A percentile compares a stretch with the other conserved stretches of the same genome.
Evolutionary conservation across 2,888 invertebrate genomes (phyloP).

Genomic region (Gortyna flavago): DNA sequence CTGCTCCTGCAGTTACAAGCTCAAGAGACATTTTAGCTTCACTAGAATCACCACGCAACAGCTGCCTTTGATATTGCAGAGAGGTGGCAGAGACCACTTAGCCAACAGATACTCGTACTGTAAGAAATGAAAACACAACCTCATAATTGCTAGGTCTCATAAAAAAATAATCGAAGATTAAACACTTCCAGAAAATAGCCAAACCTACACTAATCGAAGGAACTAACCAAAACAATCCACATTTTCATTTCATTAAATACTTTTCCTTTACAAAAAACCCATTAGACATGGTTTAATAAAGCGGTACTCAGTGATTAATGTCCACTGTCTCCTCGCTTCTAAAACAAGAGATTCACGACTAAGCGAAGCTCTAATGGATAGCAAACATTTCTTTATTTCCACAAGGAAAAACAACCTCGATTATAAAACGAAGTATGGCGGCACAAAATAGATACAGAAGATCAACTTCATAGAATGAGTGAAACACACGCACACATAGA

Average conservation of each 20-base stretch:
- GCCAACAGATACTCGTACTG: neutral
- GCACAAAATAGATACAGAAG: neutral
- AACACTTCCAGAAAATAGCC: neutral
- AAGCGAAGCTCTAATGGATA: conserved; percentile 59
- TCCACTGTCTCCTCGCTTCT: conserved; percentile 35
- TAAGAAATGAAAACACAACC: no score
- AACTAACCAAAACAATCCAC: conserved; percentile 14
- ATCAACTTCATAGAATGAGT: neutral
- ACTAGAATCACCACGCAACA: neutral
- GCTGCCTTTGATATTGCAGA: neutral
- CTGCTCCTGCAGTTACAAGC: neutral
- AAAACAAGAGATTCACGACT: conserved; percentile 39
- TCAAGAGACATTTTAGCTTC: neutral
- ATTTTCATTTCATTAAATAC: conserved; percentile 48
- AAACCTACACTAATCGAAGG: conserved; percentile 6
- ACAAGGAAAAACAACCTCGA: conserved; percentile 36
- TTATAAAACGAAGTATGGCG: conserved; percentile 25
- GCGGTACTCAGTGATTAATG: conserved; percentile 46
- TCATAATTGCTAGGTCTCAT: neutral
- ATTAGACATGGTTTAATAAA: conserved; percentile 35
- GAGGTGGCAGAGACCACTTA: neutral
- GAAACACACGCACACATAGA: neutral
- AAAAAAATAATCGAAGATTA: neutral
- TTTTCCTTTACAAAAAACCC: conserved; percentile 29
- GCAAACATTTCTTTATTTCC: conserved; percentile 55